Percentiles rank a stretch among this genome's conserved stretches.
These are phyloP conservation scores for Notarius lentiginosus DNA, from an alignment of 2,113 vertebrate genomes.

Conservation along the genomic window DNA sequence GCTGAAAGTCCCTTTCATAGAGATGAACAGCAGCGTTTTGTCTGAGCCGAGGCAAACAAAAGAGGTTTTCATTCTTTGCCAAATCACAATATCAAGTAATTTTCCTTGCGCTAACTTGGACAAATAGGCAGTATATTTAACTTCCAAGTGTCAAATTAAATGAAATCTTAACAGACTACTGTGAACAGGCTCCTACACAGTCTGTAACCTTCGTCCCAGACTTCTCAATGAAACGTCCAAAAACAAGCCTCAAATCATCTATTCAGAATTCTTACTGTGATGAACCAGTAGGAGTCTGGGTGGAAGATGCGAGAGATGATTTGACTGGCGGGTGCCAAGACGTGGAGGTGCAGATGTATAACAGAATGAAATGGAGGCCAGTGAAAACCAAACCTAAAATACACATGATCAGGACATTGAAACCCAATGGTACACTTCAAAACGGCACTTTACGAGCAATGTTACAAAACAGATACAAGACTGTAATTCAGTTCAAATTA, in stretches of 20 bases:
- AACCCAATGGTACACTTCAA: background rate
- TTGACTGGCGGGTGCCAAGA: constrained; percentile 88
- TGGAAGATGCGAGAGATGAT: constrained; percentile 86
- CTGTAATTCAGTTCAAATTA: constrained; percentile 55
- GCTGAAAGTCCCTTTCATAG: background rate
- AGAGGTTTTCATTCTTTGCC: constrained; percentile 20
- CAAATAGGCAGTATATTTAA: background rate
- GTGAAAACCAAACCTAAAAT: constrained; percentile 92
- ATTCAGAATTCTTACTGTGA: constrained; percentile 78
- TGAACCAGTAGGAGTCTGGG: constrained; percentile 92
- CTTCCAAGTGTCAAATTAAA: constrained; percentile 22
- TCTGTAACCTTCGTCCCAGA: background rate
- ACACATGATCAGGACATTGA: constrained; percentile 21
- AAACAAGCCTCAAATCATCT: background rate
- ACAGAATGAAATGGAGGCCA: constrained; percentile 93
- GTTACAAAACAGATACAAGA: background rate
- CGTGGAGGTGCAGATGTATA: constrained; percentile 90
- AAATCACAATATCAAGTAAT: constrained; percentile 18
- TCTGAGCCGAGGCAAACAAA: constrained; percentile 13
- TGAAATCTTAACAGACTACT: background rate
- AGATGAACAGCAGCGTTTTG: constrained; percentile 1
- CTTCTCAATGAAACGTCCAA: background rate
- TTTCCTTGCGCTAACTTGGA: constrained; percentile 1
- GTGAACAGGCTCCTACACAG: background rate
- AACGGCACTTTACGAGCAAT: background rate